Evolutionary conservation across 2,888 invertebrate species (phyloP).

Genomic region (Eledone cirrhosa): DNA sequence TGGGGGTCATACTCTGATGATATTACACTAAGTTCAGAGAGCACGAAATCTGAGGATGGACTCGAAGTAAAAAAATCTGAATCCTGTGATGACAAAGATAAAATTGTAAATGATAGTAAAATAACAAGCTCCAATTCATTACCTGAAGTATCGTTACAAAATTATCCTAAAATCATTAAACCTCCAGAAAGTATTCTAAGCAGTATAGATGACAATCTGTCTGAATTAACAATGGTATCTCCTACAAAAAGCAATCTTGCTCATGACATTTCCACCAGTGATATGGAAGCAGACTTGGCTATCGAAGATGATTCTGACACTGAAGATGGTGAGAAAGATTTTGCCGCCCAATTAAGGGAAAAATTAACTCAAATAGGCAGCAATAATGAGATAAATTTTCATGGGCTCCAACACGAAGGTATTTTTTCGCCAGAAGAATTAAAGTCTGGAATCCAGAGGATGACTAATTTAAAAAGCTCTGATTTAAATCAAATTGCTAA

Average conservation of each 20-base stretch:
- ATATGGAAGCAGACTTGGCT: not conserved
- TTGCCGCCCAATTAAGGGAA: constrained; percentile 16
- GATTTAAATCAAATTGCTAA: constrained; percentile 23
- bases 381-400: not conserved
- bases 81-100: not conserved
- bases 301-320: constrained; percentile 4
- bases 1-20: constrained; percentile 14
- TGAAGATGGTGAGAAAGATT: constrained; percentile 4
- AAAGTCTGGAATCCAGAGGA: constrained; percentile 11
- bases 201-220: constrained; percentile 25
- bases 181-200: constrained; percentile 21
- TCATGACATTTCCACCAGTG: constrained; percentile 1
- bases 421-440: constrained; percentile 24
- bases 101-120: constrained; percentile 4
- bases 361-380: constrained; percentile 19
- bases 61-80: not conserved
- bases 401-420: not conserved
- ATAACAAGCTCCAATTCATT: not conserved
- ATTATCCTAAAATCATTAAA: not conserved
- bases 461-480: not conserved
- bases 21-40: constrained; percentile 19
- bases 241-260: constrained; percentile 24
- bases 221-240: constrained; percentile 4
- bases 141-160: not conserved
- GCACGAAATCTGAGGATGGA: constrained; percentile 20